phyloP scores from a whole-genome alignment of 2,113 vertebrate species.

The Megaceryle maxima region DNA sequence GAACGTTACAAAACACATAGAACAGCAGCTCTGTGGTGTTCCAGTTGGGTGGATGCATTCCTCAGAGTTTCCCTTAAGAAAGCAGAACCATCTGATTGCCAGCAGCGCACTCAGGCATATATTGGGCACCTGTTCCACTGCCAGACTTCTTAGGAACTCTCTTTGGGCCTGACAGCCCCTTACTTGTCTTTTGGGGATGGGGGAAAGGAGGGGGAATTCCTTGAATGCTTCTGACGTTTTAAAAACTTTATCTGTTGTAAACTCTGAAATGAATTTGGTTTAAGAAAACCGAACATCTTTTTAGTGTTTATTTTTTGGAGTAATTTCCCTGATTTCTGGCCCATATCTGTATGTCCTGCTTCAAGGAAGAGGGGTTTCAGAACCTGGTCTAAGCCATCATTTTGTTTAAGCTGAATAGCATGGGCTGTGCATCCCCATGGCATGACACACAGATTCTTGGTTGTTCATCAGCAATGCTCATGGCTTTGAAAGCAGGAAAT shows the following conservation, averaged over 20 bases:
- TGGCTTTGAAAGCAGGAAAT: not conserved
- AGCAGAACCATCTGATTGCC: not conserved
- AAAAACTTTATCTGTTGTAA: not conserved
- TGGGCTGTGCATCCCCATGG: not conserved
- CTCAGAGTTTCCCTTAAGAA: not conserved
- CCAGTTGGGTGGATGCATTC: not conserved
- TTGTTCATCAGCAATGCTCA: not conserved
- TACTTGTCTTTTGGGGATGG: not conserved
- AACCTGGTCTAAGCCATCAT: not conserved
- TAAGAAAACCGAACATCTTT: not conserved
- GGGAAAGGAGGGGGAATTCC: not conserved
- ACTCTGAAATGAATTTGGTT: not conserved
- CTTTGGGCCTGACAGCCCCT: not conserved
- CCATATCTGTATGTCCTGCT: not conserved
- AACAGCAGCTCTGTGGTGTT: conserved; percentile 13
- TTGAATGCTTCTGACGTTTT: not conserved
- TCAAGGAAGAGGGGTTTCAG: not conserved
- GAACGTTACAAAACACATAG: not conserved
- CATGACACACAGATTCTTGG: not conserved
- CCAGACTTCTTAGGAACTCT: not conserved
- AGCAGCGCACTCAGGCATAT: not conserved
- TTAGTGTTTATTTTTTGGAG: not conserved
- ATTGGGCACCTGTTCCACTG: not conserved
- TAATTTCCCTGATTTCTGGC: not conserved
- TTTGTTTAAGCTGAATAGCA: not conserved